Conservation (phyloP, 2,113 vertebrate species). For the Synodontis membranacea region DNA sequence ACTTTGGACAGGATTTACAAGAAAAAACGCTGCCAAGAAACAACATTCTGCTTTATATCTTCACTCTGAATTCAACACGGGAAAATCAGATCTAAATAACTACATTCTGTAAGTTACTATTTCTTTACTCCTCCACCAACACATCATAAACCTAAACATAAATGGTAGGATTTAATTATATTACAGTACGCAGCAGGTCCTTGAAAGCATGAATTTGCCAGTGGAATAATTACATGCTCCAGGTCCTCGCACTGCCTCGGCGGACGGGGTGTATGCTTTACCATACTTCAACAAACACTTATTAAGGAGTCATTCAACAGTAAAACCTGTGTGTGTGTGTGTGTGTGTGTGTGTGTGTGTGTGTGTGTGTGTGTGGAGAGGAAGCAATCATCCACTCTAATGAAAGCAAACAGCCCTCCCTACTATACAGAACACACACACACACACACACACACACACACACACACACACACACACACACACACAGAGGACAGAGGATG, state of each 20-base stretch:
- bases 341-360: constrained; percentile 15
- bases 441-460: not conserved
- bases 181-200: not conserved
- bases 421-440: not conserved
- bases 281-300: constrained; percentile 44
- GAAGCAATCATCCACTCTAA: constrained; percentile 43
- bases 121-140: not conserved
- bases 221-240: constrained; percentile 8
- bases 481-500: not conserved
- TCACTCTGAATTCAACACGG: not conserved
- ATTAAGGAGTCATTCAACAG: constrained; percentile 39
- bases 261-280: constrained; percentile 4
- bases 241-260: constrained; percentile 1
- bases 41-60: not conserved
- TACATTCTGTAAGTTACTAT: not conserved
- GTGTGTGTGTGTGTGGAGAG: constrained; percentile 30
- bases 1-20: not conserved
- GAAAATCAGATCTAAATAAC: not conserved
- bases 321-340: constrained; percentile 7
- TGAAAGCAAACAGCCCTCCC: constrained; percentile 44
- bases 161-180: constrained; percentile 22
- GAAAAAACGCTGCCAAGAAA: not conserved
- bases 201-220: constrained; percentile 19
- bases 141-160: not conserved
- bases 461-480: not conserved